Evolutionary conservation across 2,113 vertebrate species (phyloP).

Genomic region (Gobius niger): DNA sequence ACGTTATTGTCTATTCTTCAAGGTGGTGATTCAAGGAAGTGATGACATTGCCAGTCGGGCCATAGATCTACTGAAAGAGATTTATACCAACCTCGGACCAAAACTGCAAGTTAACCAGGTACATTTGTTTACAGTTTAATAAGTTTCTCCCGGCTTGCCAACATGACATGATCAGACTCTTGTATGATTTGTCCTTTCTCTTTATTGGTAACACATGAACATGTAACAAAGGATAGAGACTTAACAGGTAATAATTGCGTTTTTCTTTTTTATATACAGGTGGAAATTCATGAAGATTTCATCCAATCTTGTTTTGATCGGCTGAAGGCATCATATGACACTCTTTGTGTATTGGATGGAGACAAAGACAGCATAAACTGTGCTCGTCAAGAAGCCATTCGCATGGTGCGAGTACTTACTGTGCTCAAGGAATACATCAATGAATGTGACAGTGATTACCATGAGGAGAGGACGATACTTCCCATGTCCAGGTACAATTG

Average conservation of each 20-base stretch:
- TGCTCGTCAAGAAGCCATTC: constrained; percentile 95
- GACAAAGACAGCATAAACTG: constrained; percentile 99
- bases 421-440: constrained; percentile 98
- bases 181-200: not conserved
- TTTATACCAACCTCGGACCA: constrained; percentile 98
- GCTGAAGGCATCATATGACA: constrained; percentile 97
- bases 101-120: constrained; percentile 99
- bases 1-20: constrained; percentile 8
- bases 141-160: not conserved
- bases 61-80: constrained; percentile 98
- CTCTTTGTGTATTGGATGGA: constrained; percentile 95
- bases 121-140: constrained; percentile 33
- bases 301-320: constrained; percentile 99
- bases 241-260: too few species aligned
- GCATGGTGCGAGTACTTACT: constrained; percentile 97
- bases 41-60: constrained; percentile 97
- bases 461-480: constrained; percentile 96
- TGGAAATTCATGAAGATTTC: constrained; percentile 99
- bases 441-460: constrained; percentile 99
- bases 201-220: too few species aligned
- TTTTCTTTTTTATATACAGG: constrained; percentile 69
- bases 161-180: not conserved
- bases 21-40: constrained; percentile 99
- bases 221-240: too few species aligned
- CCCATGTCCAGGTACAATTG: constrained; percentile 94